These are phyloP conservation scores for Tetraneura akinire DNA, from an alignment of 1,140 invertebrate species.

Conservation along the genomic window DNA sequence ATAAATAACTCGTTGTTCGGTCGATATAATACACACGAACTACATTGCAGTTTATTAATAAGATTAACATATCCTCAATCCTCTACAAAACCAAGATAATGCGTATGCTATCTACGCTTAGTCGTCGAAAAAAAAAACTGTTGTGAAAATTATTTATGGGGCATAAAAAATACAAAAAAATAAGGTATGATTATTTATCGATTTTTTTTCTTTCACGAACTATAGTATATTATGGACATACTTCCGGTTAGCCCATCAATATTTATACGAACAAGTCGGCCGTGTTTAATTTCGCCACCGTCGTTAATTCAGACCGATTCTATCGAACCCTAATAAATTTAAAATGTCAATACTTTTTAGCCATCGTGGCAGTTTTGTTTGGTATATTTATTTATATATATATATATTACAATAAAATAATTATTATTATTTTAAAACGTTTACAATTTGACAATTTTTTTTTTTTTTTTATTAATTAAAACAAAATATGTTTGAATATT, in stretches of 20 bases:
- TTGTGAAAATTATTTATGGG: slow-evolving; percentile 13
- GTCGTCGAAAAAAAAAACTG: neutral
- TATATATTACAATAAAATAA: too few relatives aligned
- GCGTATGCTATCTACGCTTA: neutral
- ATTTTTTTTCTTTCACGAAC: slow-evolving; percentile 13
- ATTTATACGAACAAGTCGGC: slow-evolving; percentile 27
- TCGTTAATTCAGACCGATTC: neutral
- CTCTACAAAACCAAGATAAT: too few relatives aligned
- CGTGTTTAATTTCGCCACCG: neutral
- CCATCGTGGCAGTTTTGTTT: neutral
- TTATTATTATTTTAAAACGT: too few relatives aligned
- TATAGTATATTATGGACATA: slow-evolving; percentile 8
- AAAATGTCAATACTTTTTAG: slow-evolving; percentile 12
- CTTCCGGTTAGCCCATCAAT: slow-evolving; percentile 23
- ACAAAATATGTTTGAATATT: too few relatives aligned
- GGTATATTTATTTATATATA: neutral
- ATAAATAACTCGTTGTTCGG: too few relatives aligned
- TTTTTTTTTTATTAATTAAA: too few relatives aligned
- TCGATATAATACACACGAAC: too few relatives aligned
- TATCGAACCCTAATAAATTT: neutral
- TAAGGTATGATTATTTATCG: slow-evolving; percentile 6
- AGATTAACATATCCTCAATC: too few relatives aligned
- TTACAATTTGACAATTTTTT: too few relatives aligned
- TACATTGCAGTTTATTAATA: too few relatives aligned
- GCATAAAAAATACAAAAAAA: slow-evolving; percentile 4